Percentiles rank a stretch among this genome's conserved stretches.
These are phyloP conservation scores for Falco biarmicus DNA, from an alignment of 2,797 vertebrate species.

Conservation along the genomic window DNA sequence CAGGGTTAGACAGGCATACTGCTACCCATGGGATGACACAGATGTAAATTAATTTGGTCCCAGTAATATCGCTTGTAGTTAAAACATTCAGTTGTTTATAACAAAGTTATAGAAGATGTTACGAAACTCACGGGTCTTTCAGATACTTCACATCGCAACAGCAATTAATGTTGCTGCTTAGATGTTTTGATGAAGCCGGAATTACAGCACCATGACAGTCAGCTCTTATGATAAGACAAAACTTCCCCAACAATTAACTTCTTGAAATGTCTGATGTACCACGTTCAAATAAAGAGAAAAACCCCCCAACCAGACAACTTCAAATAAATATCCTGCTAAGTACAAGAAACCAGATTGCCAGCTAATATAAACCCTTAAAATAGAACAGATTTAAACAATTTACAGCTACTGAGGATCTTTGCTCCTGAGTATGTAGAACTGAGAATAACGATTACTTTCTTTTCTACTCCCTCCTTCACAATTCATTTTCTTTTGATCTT, in stretches of 20 bases:
- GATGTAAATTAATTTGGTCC: neutral
- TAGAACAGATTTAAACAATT: neutral
- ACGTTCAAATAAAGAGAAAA: neutral
- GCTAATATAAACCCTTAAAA: neutral
- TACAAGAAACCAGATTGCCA: neutral
- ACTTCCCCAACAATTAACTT: neutral
- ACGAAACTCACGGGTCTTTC: neutral
- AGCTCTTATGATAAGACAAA: neutral
- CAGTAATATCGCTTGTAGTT: neutral
- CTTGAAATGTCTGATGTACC: neutral
- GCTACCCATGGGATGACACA: neutral
- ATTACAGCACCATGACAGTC: neutral
- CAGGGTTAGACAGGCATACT: neutral
- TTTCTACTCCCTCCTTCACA: neutral
- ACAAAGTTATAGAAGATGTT: neutral
- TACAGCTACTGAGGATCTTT: neutral
- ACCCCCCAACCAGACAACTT: neutral
- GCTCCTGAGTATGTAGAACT: neutral
- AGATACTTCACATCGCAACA: neutral
- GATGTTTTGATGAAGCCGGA: slow-evolving; percentile 24
- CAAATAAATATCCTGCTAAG: neutral
- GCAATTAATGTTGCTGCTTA: neutral
- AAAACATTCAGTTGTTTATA: neutral
- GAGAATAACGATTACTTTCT: neutral
- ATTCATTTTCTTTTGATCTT: neutral